Percentiles rank a stretch among this genome's conserved stretches.
These are phyloP conservation scores for Nephotettix cincticeps DNA, from an alignment of 1,140 invertebrate genomes.

Conservation along the genomic window DNA sequence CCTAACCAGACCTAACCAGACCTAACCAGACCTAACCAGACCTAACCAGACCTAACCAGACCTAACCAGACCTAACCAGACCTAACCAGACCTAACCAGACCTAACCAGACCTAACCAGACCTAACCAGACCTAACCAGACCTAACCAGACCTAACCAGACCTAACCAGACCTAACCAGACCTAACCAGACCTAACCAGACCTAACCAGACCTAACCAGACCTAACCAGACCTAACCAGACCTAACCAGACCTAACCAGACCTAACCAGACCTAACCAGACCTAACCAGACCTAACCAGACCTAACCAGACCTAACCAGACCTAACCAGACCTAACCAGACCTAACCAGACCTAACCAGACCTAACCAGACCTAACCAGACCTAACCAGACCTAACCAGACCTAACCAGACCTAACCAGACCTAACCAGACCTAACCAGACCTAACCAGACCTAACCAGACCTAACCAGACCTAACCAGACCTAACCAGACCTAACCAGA, in stretches of 20 bases:
- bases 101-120: not conserved
- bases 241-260: constrained; percentile 6
- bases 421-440: not conserved
- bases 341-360: not conserved
- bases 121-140: not conserved
- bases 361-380: not conserved
- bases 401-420: not conserved
- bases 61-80: no score
- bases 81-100: no score
- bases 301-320: constrained; percentile 13
- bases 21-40: no score
- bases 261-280: constrained; percentile 19
- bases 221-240: not conserved
- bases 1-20: no score
- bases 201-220: not conserved
- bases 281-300: constrained; percentile 17
- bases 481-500: not conserved
- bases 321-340: constrained; percentile 3
- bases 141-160: not conserved
- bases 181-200: not conserved
- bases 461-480: not conserved
- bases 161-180: not conserved
- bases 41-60: no score
- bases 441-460: constrained; percentile 13
- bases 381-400: not conserved